Percentiles rank a stretch among this genome's conserved stretches.
Evolutionary conservation across 2,888 invertebrate species (phyloP).

Genomic region (Drosophila melanosoma): DNA sequence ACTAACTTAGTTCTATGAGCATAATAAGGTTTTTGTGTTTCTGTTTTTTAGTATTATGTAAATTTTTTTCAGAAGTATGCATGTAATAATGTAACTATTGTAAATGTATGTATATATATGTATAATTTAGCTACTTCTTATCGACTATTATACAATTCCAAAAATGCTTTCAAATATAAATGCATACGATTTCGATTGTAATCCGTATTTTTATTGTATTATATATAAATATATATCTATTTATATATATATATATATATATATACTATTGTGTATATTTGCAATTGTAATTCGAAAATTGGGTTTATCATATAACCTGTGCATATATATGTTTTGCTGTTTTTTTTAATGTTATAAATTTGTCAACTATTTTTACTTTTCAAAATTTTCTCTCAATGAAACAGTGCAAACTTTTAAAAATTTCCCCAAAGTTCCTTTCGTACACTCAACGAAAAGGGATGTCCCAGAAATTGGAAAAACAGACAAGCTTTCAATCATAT

Average conservation of each 20-base stretch:
- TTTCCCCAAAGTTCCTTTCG: conserved; percentile 6
- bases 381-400: conserved; percentile 35
- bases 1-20: conserved; percentile 54
- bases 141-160: conserved; percentile 74
- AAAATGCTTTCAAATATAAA: conserved; percentile 76
- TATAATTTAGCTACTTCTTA: conserved; percentile 74
- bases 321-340: conserved; percentile 45
- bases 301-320: conserved; percentile 49
- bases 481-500: neutral
- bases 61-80: neutral
- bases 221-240: conserved; percentile 13
- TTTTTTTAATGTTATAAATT: conserved; percentile 34
- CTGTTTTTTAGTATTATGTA: neutral
- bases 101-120: conserved; percentile 30
- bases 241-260: neutral
- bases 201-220: conserved; percentile 44
- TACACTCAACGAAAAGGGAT: neutral
- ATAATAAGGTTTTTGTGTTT: conserved; percentile 17
- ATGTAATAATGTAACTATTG: conserved; percentile 27
- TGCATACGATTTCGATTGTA: conserved; percentile 71
- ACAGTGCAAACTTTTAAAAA: conserved; percentile 24
- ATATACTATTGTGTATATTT: neutral
- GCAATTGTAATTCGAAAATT: conserved; percentile 56
- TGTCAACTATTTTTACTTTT: conserved; percentile 35
- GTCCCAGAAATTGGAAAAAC: neutral